A percentile compares a stretch with the other conserved stretches of the same genome.
phyloP scores from a whole-genome alignment of 2,888 invertebrate genomes.

The Allophyes oxyacanthae region DNA sequence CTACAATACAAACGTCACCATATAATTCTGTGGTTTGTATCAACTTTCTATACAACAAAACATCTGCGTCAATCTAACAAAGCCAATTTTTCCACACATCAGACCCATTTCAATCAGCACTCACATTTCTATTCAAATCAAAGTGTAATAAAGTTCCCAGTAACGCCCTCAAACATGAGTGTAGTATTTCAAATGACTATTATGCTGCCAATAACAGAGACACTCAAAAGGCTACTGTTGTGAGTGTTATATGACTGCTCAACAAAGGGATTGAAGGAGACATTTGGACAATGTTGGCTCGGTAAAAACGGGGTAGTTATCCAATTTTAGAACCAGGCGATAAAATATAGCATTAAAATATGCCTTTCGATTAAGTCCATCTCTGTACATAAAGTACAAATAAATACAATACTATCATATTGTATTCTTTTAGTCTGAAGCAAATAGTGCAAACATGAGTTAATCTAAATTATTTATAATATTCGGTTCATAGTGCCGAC shows the following conservation, averaged over 20 bases:
- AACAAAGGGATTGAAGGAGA: constrained; percentile 31
- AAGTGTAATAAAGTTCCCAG: constrained; percentile 29
- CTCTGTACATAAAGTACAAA: no score
- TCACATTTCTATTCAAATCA: constrained; percentile 35
- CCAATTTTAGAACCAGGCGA: background rate
- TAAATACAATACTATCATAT: no score
- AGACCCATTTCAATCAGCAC: constrained; percentile 27
- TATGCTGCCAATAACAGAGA: constrained; percentile 43
- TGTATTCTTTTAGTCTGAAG: no score
- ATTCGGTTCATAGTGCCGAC: constrained; percentile 17
- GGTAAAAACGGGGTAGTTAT: background rate
- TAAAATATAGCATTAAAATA: constrained; percentile 5
- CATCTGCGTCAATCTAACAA: constrained; percentile 39
- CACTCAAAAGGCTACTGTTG: constrained; percentile 13
- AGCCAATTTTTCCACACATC: constrained; percentile 32
- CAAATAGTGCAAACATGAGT: no score
- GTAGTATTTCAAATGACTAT: constrained; percentile 50
- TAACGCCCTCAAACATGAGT: constrained; percentile 62
- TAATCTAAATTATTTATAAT: no score
- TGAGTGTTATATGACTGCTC: constrained; percentile 28
- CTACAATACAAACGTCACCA: constrained; percentile 6
- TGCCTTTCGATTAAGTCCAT: no score
- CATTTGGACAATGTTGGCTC: constrained; percentile 36
- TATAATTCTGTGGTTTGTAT: constrained; percentile 8
- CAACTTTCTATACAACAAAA: constrained; percentile 3